phyloP scores from a whole-genome alignment of 2,888 invertebrate genomes.

The Tromatobia lineatoria region DNA sequence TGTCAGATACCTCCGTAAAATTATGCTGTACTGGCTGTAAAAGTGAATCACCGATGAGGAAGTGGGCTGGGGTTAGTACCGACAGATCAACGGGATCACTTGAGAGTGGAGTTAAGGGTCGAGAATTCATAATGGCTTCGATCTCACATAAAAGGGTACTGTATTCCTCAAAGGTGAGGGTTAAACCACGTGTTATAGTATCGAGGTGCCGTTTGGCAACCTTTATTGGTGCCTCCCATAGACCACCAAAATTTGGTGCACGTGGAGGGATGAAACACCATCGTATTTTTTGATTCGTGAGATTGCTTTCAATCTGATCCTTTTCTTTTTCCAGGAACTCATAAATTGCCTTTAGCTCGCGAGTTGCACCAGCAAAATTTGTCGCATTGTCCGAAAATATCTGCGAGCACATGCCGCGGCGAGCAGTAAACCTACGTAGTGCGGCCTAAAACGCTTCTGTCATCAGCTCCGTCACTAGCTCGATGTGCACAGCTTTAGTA shows the following conservation, averaged over 20 bases:
- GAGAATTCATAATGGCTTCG: constrained; percentile 68
- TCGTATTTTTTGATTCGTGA: background rate
- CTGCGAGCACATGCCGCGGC: background rate
- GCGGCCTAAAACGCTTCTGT: background rate
- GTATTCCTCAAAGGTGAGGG: constrained; percentile 58
- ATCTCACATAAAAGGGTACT: constrained; percentile 67
- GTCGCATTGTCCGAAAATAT: constrained; percentile 1
- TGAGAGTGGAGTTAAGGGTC: too few species aligned
- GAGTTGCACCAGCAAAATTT: constrained; percentile 9
- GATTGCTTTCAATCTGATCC: background rate
- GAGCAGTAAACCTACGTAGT: background rate
- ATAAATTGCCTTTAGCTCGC: background rate
- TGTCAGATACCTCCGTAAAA: constrained; percentile 39
- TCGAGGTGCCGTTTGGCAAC: constrained; percentile 38
- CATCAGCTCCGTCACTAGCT: too few species aligned
- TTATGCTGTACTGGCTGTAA: constrained; percentile 65
- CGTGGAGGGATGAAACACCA: constrained; percentile 13
- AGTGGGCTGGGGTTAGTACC: too few species aligned
- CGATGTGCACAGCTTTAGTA: background rate
- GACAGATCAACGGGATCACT: too few species aligned
- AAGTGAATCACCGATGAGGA: too few species aligned
- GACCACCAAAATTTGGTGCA: constrained; percentile 23
- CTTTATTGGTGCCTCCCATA: constrained; percentile 36
- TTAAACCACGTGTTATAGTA: background rate
- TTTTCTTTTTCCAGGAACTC: background rate